These are phyloP conservation scores for Pelecanus crispus DNA, from an alignment of 2,113 vertebrate genomes.

Conservation along the genomic window DNA sequence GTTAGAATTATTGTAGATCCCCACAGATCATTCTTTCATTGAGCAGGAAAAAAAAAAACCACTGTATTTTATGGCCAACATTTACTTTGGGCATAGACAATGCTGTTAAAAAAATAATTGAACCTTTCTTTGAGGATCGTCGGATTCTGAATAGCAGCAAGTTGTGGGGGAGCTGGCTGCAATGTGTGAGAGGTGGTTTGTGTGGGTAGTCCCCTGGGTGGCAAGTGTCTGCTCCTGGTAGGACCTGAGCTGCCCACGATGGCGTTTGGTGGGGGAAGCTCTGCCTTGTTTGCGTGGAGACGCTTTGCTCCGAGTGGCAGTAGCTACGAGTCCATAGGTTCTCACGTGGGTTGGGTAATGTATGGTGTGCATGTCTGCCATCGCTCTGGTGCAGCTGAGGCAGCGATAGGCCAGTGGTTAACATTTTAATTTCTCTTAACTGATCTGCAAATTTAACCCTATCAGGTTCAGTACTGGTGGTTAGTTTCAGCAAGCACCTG, in stretches of 20 bases:
- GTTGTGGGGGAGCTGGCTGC: not conserved
- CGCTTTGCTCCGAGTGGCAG: not conserved
- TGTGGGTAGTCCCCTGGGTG: not conserved
- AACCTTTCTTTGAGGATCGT: not conserved
- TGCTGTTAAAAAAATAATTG: not conserved
- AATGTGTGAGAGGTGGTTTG: not conserved
- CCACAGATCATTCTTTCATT: not conserved
- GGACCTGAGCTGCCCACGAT: not conserved
- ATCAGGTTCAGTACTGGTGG: not conserved
- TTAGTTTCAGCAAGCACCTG: not conserved
- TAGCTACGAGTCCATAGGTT: not conserved
- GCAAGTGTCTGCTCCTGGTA: not conserved
- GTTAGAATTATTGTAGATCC: not conserved
- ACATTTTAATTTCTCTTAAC: not conserved
- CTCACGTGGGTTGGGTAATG: not conserved
- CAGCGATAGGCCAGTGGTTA: not conserved
- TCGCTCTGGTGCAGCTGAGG: not conserved
- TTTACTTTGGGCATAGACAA: not conserved
- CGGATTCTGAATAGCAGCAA: not conserved
- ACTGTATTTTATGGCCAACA: fast-evolving
- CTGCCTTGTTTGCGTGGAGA: not conserved
- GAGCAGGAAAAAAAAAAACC: not conserved
- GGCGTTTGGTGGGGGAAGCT: not conserved
- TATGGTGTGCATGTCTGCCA: not conserved
- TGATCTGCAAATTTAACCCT: not conserved